Conservation (phyloP, 1,140 invertebrate species). For the Cydia fagiglandana region DNA sequence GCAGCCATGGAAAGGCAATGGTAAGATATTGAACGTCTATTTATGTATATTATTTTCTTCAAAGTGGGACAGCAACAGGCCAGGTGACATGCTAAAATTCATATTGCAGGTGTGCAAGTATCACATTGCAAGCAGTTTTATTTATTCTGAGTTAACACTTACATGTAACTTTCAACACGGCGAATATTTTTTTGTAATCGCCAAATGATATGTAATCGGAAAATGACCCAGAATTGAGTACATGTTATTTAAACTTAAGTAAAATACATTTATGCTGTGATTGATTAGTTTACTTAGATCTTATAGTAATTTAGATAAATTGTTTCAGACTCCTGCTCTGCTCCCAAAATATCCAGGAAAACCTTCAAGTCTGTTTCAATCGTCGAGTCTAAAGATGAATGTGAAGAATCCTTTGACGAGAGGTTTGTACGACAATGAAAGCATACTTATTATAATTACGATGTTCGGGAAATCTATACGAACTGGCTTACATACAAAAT, state of each 20-base stretch:
- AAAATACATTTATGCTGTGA: no score
- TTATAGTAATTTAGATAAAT: neutral
- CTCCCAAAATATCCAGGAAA: slow-evolving; percentile 43
- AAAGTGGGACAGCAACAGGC: neutral
- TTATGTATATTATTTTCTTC: neutral
- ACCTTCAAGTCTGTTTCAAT: slow-evolving; percentile 24
- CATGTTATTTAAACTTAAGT: no score
- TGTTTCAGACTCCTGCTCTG: slow-evolving; percentile 40
- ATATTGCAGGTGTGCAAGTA: neutral
- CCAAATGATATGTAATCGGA: no score
- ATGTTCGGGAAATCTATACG: neutral
- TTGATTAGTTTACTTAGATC: no score
- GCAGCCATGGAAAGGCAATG: no score
- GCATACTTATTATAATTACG: neutral
- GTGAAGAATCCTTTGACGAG: slow-evolving; percentile 18
- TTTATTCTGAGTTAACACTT: no score
- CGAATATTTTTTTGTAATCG: no score
- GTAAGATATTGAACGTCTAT: neutral
- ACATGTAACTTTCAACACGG: neutral
- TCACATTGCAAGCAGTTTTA: neutral
- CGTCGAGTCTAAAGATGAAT: slow-evolving; percentile 21
- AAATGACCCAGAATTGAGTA: no score
- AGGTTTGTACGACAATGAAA: slow-evolving; percentile 5
- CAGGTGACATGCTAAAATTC: neutral
- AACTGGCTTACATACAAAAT: neutral